A percentile compares a stretch with the other conserved stretches of the same genome.
Evolutionary conservation across 2,113 vertebrate species (phyloP).

Genomic region (Cricetomys ansorgei): DNA sequence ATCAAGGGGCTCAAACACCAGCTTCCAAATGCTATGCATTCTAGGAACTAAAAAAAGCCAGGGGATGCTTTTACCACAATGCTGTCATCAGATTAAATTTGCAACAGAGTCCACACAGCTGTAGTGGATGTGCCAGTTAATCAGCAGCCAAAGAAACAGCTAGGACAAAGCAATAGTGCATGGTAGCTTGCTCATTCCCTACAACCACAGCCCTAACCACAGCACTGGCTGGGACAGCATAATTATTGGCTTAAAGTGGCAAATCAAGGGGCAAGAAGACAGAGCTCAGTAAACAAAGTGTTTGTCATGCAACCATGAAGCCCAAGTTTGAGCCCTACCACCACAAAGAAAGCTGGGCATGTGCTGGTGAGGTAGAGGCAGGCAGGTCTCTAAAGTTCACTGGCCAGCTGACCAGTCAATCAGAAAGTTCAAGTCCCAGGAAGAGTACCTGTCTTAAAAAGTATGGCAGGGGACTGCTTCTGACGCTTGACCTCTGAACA

Average conservation of each 20-base stretch:
- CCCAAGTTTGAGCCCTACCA: background rate
- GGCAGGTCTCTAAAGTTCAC: background rate
- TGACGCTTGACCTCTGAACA: background rate
- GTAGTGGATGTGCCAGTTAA: accelerated
- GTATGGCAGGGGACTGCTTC: background rate
- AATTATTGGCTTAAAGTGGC: background rate
- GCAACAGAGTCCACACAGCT: accelerated
- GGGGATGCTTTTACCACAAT: background rate
- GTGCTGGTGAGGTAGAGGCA: background rate
- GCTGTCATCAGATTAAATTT: background rate
- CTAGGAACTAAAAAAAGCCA: background rate
- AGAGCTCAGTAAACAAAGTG: background rate
- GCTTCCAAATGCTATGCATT: background rate
- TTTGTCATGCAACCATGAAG: background rate
- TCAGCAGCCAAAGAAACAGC: accelerated
- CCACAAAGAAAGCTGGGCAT: background rate
- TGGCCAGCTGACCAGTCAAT: background rate
- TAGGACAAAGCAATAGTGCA: accelerated
- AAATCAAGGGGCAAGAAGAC: background rate
- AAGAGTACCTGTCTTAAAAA: background rate
- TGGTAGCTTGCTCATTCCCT: background rate
- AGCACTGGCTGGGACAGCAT: background rate
- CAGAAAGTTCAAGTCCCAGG: background rate
- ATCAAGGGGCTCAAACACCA: too few relatives aligned
- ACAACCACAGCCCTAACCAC: background rate